Percentiles rank a stretch among this genome's conserved stretches.
Evolutionary conservation across 1,140 invertebrate species (phyloP).

Genomic region (Lucilia sericata): DNA sequence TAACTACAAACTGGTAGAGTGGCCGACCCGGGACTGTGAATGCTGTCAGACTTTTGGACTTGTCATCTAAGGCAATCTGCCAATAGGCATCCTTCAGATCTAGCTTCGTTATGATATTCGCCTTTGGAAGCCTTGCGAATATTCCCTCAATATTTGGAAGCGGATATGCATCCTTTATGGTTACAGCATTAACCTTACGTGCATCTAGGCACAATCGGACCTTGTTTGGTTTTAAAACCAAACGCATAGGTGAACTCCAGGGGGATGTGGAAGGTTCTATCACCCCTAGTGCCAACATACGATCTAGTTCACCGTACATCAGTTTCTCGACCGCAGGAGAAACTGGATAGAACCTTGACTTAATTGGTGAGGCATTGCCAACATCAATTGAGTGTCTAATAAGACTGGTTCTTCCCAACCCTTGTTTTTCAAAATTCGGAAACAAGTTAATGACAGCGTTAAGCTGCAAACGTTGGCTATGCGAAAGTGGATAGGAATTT

Average conservation of each 20-base stretch:
- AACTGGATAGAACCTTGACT: no score
- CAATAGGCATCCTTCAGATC: slow-evolving; percentile 23
- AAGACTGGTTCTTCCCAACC: no score
- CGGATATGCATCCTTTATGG: background rate
- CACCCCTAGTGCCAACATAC: slow-evolving; percentile 33
- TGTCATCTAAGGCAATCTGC: background rate
- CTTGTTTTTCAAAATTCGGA: background rate
- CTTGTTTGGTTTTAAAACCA: no score
- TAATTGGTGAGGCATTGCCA: no score
- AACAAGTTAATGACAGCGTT: background rate
- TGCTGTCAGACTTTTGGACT: background rate
- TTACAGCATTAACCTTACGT: background rate
- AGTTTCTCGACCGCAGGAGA: no score
- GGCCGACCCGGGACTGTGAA: background rate
- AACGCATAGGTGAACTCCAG: no score
- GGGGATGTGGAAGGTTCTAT: background rate
- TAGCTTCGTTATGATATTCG: background rate
- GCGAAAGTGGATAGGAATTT: no score
- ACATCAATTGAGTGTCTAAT: no score
- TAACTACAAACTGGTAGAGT: no score
- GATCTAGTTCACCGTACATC: slow-evolving; percentile 19
- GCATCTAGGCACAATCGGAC: no score
- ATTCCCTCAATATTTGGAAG: no score
- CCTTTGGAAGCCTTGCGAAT: no score
- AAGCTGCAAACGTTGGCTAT: background rate